These are phyloP conservation scores for Actenoides hombroni DNA, from an alignment of 2,113 vertebrate genomes.

Conservation along the genomic window DNA sequence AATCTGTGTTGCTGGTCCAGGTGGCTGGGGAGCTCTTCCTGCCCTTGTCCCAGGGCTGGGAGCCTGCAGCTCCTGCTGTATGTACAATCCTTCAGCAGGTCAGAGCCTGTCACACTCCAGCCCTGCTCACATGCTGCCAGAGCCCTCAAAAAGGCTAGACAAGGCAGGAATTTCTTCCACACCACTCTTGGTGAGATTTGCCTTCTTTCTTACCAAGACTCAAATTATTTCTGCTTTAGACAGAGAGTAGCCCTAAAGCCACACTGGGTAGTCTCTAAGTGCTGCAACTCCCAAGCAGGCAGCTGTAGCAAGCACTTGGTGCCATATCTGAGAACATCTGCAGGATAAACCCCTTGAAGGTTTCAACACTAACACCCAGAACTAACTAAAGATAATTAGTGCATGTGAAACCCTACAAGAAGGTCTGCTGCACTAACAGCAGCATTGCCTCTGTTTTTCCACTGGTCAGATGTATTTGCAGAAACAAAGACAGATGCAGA, in stretches of 20 bases:
- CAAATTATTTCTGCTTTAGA: background rate
- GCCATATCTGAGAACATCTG: background rate
- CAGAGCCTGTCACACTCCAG: background rate
- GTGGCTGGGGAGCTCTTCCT: background rate
- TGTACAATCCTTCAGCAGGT: background rate
- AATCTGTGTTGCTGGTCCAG: background rate
- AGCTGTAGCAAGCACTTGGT: background rate
- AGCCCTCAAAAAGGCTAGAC: background rate
- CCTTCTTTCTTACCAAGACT: background rate
- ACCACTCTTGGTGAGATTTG: background rate
- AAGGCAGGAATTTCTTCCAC: background rate
- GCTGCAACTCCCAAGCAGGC: background rate
- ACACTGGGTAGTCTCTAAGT: fast-evolving
- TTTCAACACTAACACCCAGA: background rate
- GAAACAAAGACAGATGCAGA: background rate
- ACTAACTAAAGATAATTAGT: background rate
- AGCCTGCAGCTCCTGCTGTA: fast-evolving
- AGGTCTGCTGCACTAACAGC: background rate
- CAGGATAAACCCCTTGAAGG: background rate
- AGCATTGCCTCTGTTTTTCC: background rate
- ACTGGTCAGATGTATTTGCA: background rate
- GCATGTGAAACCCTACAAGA: fast-evolving
- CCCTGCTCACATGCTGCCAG: background rate
- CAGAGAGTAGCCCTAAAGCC: background rate
- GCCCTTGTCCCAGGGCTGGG: background rate